Base-by-base conservation (phyloP, 2,113 vertebrate genomes). In the Thomomys bottae region DNA sequence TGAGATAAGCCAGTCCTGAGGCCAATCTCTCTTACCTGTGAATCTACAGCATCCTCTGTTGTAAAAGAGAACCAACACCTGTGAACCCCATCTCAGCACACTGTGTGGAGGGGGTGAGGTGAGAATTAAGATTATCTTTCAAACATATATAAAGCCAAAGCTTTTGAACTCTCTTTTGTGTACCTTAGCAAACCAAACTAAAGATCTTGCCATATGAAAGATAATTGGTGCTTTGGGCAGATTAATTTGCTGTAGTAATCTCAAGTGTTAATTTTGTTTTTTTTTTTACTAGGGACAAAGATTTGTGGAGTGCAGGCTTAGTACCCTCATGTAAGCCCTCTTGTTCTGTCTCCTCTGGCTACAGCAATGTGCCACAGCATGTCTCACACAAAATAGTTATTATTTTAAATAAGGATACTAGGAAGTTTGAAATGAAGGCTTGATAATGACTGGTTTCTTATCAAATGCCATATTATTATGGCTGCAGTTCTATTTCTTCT, bases 311-410 rank as follows among this genome's bases (percentile, higher is more conserved):
- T 6, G 5, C 32, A 45, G 59, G 66, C 4, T 15, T 54, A 54
- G 49, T 54, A 54, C 30, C 21, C 1, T 0, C 3, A 28, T 21
- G n/a, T 3, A 12, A 28, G 34, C 5, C 15, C n/a, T 24, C 23
- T 0, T 0, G 2, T 15, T 15, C n/a, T 54, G 49, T 38, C 1
- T 23, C 20, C 34, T 28, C 59, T n/a, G 32, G 66, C 15, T 2
- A 8, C 1, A 32, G 2, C 34, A 20, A 17, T 14, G 75, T 0
- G 4, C 20, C 49, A 83, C 45, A 34, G 42, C 45, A 63, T 24
- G 11, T 32, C 34, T 34, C 71, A 59, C 23, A 49, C 1, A 45
- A 87, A 64, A 26, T 26, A 6, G 15, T 45, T 82, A 23, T 75
- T 57, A 36, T 6, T n/a, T 78, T 91, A 30, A 66, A 57, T 54